Conservation (phyloP, 2,113 vertebrate species). For the Rana temporaria region DNA sequence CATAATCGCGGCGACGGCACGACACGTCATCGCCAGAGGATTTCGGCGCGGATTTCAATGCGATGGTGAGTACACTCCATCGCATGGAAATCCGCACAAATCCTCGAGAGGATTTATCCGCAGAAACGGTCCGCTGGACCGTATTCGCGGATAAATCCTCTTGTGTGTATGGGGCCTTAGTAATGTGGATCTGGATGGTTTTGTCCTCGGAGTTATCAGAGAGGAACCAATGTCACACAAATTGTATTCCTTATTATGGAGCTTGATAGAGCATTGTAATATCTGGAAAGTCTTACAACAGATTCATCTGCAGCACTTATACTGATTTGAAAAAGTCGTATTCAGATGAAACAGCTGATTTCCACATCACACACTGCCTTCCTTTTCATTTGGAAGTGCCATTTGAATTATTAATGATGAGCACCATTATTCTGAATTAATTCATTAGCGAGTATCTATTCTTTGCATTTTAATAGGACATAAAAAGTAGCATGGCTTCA, state of each 20-base stretch:
- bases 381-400: constrained; percentile 27
- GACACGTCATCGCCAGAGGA: too few species aligned
- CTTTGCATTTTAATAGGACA: constrained; percentile 34
- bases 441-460: background rate
- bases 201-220: too few species aligned
- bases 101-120: too few species aligned
- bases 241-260: constrained; percentile 19
- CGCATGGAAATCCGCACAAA: too few species aligned
- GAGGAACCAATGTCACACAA: background rate
- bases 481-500: background rate
- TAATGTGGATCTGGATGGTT: too few species aligned
- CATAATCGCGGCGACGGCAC: too few species aligned
- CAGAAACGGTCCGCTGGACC: too few species aligned
- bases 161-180: too few species aligned
- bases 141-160: too few species aligned
- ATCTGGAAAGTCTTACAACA: constrained; percentile 10
- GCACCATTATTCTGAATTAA: constrained; percentile 27
- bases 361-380: constrained; percentile 9
- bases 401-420: constrained; percentile 39
- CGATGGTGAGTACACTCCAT: too few species aligned
- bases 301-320: constrained; percentile 2
- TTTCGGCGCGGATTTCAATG: too few species aligned
- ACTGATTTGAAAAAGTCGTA: constrained; percentile 25
- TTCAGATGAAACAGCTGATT: constrained; percentile 16
- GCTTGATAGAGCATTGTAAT: background rate